Evolutionary conservation across 2,888 invertebrate genomes (phyloP), one percentile per base, ranked within the genome.

Genomic region (Rhogogaster chlorosoma): DNA sequence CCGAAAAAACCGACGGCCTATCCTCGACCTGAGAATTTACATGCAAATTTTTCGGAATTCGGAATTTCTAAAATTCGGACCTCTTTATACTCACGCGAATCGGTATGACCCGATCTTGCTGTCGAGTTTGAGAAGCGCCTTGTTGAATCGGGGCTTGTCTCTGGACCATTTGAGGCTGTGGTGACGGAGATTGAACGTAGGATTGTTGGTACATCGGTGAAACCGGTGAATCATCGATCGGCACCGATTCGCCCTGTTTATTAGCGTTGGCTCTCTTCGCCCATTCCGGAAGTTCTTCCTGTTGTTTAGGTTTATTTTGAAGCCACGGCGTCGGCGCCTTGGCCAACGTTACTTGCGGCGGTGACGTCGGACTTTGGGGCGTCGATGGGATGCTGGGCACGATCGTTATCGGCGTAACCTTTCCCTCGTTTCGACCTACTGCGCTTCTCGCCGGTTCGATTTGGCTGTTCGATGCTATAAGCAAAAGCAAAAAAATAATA

Each of bases 261-360:
- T 90, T 87, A 87, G 86, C 80, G 84, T 53, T 87, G 2, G 92
- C 70, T 6, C 93, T 90, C 87, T 92, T 93, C 18, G 94, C 95
- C 94, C 95, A 95, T 70, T 94, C 93, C 1, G 95, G 95, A 10
- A 94, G 88, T 67, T 94, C 94, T 80, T 94, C 94, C 86, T 92
- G 93, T 0, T 89, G 53, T 71, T 92, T 93, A n/a, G 87, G 90
- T 84, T 91, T 91, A 70, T 92, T 93, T 86, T 94, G 94, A 77
- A 94, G 91, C 96, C 96, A 96, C 0, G 96, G 95, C 67, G 95
- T 95, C 0, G 95, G 95, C 0, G 95, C 95, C 90, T 95, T 95
- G 84, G 95, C 94, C 73, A 95, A 89, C 26, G 94, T 94, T 84
- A 94, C 93, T 84, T 90, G 93, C n/a, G 91, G 90, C 83, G 92